A percentile compares a stretch with the other conserved stretches of the same genome.
Evolutionary conservation across 2,888 invertebrate species (phyloP).

Genomic region (Watsonalla binaria): DNA sequence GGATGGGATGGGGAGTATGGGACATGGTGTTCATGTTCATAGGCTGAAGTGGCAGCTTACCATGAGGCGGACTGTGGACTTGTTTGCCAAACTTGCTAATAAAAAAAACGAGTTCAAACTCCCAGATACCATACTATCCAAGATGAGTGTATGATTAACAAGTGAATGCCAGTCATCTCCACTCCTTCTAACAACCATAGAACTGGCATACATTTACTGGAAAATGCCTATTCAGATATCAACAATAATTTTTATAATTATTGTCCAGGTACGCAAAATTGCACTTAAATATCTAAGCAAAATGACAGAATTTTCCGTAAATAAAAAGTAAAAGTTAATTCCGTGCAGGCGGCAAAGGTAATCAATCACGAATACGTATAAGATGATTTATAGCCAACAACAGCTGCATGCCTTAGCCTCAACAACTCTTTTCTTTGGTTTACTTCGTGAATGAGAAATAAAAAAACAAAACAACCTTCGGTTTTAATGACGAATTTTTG

Average conservation of each 20-base stretch:
- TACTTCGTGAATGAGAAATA: slow-evolving; percentile 23
- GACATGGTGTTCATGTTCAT: no score
- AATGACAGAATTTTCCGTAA: slow-evolving; percentile 17
- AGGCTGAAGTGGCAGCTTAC: no score
- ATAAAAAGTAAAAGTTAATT: slow-evolving; percentile 47
- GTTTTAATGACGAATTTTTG: not conserved
- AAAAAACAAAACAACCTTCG: slow-evolving; percentile 1
- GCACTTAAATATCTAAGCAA: not conserved
- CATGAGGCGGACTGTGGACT: not conserved
- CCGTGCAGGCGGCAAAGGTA: slow-evolving; percentile 36
- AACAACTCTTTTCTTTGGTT: slow-evolving; percentile 49
- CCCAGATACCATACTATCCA: no score
- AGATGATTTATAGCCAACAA: slow-evolving; percentile 59
- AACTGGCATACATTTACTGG: no score
- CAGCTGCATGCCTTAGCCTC: slow-evolving; percentile 46
- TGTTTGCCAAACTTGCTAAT: not conserved
- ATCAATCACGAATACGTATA: slow-evolving; percentile 61
- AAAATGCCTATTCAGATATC: no score
- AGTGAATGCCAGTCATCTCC: no score
- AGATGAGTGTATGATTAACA: no score
- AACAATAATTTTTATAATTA: no score
- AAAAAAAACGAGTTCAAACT: no score
- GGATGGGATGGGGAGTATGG: no score
- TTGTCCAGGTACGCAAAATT: no score
- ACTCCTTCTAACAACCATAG: no score